Evolutionary conservation across 2,797 vertebrate genomes (phyloP).

Genomic region (Picus viridis): DNA sequence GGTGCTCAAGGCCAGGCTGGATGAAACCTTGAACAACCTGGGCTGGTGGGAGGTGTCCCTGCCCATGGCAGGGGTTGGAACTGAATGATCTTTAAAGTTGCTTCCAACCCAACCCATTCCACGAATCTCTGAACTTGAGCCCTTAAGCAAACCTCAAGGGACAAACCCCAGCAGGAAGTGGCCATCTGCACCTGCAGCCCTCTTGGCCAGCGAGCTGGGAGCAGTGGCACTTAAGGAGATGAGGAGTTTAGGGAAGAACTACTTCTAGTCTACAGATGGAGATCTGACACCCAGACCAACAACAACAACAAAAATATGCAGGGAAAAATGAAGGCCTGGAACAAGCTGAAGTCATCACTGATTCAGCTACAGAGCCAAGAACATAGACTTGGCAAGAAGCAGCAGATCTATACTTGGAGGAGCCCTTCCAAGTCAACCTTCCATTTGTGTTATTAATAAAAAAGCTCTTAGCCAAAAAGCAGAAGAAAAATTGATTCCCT

Average conservation of each 20-base stretch:
- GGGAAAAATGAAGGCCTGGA: neutral
- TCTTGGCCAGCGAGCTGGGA: rapidly evolving
- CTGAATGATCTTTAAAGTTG: too few relatives aligned
- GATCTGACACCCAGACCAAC: neutral
- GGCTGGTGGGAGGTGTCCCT: too few relatives aligned
- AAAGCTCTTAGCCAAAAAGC: constrained; percentile 48
- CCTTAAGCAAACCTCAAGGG: neutral
- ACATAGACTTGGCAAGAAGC: constrained; percentile 21
- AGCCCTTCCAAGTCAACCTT: constrained; percentile 25
- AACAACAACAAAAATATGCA: neutral
- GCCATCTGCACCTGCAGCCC: rapidly evolving
- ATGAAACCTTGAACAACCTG: too few relatives aligned
- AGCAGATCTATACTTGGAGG: neutral
- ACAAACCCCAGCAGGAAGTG: neutral
- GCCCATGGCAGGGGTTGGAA: too few relatives aligned
- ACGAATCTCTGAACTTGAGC: too few relatives aligned
- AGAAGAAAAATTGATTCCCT: constrained; percentile 52
- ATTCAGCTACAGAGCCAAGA: constrained; percentile 18
- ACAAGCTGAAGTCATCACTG: constrained; percentile 1
- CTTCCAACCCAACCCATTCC: too few relatives aligned
- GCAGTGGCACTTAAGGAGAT: rapidly evolving
- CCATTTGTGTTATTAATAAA: constrained; percentile 72
- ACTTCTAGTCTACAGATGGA: neutral
- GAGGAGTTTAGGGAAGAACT: neutral
- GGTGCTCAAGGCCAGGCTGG: too few relatives aligned